These are phyloP conservation scores for Triplophysa siluroides DNA, from an alignment of 2,113 vertebrate species.

Conservation along the genomic window DNA sequence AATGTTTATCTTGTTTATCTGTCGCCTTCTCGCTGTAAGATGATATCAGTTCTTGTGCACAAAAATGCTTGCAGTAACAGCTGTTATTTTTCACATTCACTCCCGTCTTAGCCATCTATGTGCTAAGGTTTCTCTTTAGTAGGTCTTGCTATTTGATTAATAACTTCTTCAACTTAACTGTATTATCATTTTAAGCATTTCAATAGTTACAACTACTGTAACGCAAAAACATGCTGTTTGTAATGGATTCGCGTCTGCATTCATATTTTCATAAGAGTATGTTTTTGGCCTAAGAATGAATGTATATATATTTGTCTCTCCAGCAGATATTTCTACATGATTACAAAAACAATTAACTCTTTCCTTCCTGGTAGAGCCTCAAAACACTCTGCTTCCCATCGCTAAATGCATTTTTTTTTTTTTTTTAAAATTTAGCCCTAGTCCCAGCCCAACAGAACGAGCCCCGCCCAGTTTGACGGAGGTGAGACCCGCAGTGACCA, in stretches of 20 bases:
- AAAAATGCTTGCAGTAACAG: background rate
- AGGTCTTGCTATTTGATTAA: too few relatives aligned
- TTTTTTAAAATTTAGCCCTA: conserved; percentile 42
- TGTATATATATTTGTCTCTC: background rate
- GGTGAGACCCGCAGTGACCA: conserved; percentile 64
- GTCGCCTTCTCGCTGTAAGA: background rate
- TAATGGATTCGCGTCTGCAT: background rate
- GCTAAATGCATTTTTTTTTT: background rate
- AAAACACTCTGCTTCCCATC: background rate
- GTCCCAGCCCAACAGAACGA: conserved; percentile 58
- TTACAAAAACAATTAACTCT: background rate
- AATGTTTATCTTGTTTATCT: background rate
- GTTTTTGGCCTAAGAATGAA: background rate
- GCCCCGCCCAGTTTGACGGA: conserved; percentile 47
- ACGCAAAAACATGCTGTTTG: background rate
- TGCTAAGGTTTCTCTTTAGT: too few relatives aligned
- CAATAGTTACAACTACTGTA: too few relatives aligned
- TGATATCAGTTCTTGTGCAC: background rate
- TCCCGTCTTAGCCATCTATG: background rate
- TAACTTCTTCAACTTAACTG: too few relatives aligned
- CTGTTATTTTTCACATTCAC: background rate
- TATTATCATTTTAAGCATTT: too few relatives aligned
- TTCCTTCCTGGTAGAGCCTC: background rate
- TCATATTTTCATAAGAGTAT: background rate
- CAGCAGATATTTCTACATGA: background rate